These are phyloP conservation scores for Harpagifer antarcticus DNA, from an alignment of 2,797 vertebrate species.

Conservation along the genomic window DNA sequence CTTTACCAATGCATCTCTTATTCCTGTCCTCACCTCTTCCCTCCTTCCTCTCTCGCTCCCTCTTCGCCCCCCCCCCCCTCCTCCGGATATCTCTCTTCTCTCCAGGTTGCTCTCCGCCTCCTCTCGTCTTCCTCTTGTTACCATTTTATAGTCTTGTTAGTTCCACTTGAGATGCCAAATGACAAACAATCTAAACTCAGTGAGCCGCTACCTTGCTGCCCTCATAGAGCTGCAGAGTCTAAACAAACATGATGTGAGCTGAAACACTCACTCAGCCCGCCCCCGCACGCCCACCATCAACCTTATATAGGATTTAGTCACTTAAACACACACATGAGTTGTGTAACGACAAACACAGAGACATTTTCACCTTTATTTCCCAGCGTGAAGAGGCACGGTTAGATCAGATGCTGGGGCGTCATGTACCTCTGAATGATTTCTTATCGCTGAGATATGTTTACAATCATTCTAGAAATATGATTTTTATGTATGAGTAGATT, in stretches of 20 bases:
- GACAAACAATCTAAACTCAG: constrained; percentile 84
- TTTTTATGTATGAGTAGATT: background rate
- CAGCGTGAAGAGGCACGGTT: background rate
- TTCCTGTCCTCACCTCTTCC: constrained; percentile 5
- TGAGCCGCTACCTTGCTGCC: constrained; percentile 75
- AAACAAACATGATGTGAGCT: constrained; percentile 81
- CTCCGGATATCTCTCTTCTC: constrained; percentile 17
- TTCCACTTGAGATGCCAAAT: constrained; percentile 86
- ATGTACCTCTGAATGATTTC: background rate
- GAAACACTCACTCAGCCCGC: constrained; percentile 66
- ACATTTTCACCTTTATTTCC: constrained; percentile 33
- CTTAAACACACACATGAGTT: constrained; percentile 49
- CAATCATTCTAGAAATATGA: too few relatives aligned
- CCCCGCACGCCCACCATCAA: constrained; percentile 47
- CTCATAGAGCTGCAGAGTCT: constrained; percentile 71
- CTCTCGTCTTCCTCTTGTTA: constrained; percentile 55
- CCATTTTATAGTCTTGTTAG: constrained; percentile 85
- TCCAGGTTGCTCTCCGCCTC: constrained; percentile 46
- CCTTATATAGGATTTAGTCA: constrained; percentile 46
- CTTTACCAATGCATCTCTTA: constrained; percentile 35
- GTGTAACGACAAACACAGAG: constrained; percentile 35
- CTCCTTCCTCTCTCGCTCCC: background rate
- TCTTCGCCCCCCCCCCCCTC: constrained; percentile 2
- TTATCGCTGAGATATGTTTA: background rate
- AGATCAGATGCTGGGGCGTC: background rate